phyloP scores from a whole-genome alignment of 2,888 invertebrate genomes.

The Tenthredo livida region DNA sequence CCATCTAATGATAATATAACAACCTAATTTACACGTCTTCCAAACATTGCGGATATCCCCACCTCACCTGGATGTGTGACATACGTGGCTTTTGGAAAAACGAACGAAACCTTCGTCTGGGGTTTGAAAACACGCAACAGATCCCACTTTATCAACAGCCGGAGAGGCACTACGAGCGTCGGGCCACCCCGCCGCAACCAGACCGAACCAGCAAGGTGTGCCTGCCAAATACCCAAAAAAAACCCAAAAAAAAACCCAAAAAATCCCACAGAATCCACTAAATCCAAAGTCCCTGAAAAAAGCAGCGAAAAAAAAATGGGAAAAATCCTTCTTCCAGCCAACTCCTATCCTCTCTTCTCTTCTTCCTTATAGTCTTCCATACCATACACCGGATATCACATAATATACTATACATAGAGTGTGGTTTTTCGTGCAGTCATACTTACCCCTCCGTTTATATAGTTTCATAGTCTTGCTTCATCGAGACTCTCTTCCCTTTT shows the following conservation, averaged over 20 bases:
- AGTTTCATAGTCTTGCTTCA: constrained; percentile 15
- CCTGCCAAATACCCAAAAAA: constrained; percentile 73
- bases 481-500: background rate
- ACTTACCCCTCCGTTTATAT: background rate
- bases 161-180: constrained; percentile 80
- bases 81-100: constrained; percentile 34
- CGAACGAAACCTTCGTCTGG: constrained; percentile 36
- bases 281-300: background rate
- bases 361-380: background rate
- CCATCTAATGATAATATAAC: constrained; percentile 50
- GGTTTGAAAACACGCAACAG: constrained; percentile 72
- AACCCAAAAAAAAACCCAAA: background rate
- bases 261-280: background rate
- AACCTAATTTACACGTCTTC: constrained; percentile 53
- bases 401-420: constrained; percentile 7
- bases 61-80: constrained; percentile 48
- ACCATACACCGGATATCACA: background rate
- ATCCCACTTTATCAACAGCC: constrained; percentile 84
- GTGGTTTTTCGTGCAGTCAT: background rate
- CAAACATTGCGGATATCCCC: constrained; percentile 50
- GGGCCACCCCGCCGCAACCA: constrained; percentile 78
- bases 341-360: background rate
- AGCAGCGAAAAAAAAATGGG: background rate
- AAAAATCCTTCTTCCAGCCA: background rate
- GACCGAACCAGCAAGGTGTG: constrained; percentile 79